Percentiles rank a stretch among this genome's conserved stretches.
These are phyloP conservation scores for Sebastes iracundus DNA, from an alignment of 2,797 vertebrate genomes.

Conservation along the genomic window DNA sequence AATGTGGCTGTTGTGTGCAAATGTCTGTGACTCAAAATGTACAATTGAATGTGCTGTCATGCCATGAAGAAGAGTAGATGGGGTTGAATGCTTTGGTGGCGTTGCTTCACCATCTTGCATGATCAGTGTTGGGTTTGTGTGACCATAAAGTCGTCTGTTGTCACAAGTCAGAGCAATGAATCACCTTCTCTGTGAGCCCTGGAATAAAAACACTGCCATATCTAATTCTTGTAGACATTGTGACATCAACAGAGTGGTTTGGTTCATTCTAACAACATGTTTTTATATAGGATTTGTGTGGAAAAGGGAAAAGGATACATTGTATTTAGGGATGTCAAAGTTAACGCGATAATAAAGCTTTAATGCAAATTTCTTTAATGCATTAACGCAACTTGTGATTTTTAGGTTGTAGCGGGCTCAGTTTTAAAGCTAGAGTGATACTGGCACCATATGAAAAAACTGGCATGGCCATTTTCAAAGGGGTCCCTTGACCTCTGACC, in stretches of 20 bases:
- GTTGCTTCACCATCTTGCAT: background rate
- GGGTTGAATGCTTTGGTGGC: background rate
- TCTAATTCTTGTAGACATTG: background rate
- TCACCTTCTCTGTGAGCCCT: background rate
- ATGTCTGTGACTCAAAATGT: background rate
- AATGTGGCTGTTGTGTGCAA: background rate
- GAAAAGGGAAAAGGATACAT: background rate
- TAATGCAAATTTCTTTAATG: too few species aligned
- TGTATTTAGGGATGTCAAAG: too few species aligned
- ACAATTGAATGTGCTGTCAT: too few species aligned
- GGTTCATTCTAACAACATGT: background rate
- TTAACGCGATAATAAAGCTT: accelerated
- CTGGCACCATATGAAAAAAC: too few species aligned
- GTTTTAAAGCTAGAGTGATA: too few species aligned
- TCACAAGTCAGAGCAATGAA: background rate
- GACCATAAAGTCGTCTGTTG: background rate
- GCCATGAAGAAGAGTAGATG: background rate
- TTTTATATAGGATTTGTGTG: background rate
- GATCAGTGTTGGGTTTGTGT: background rate
- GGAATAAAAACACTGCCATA: background rate
- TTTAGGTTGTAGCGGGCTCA: too few species aligned
- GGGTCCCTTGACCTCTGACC: too few species aligned
- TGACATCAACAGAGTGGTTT: background rate
- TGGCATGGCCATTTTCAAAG: too few species aligned
- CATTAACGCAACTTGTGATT: too few species aligned